These are phyloP conservation scores for Agrenia bidenticulata DNA, from an alignment of 2,888 invertebrate species.

Conservation along the genomic window DNA sequence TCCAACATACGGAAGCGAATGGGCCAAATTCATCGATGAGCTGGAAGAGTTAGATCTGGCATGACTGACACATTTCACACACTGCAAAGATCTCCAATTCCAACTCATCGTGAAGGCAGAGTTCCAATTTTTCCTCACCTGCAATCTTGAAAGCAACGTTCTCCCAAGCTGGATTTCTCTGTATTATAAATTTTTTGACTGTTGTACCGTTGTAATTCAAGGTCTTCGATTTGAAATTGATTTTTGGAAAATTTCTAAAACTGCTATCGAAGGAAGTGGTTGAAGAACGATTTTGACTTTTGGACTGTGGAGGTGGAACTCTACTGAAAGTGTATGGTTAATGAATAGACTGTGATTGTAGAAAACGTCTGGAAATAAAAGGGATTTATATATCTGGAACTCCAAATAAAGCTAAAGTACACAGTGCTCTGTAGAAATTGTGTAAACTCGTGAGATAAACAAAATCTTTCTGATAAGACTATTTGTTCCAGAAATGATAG, in stretches of 20 bases:
- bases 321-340: no score
- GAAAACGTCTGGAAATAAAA: no score
- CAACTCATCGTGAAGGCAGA: slow-evolving; percentile 61
- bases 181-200: no score
- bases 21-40: slow-evolving; percentile 58
- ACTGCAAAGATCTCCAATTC: slow-evolving; percentile 68
- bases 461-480: slow-evolving; percentile 31
- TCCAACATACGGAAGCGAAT: neutral
- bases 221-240: no score
- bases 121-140: neutral
- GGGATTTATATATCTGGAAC: slow-evolving; percentile 6
- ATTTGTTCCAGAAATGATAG: slow-evolving; percentile 25
- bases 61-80: slow-evolving; percentile 54
- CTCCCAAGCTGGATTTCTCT: no score
- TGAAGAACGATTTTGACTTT: no score
- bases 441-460: slow-evolving; percentile 32
- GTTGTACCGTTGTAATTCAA: no score
- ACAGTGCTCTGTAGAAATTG: slow-evolving; percentile 27
- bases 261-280: no score
- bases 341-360: no score
- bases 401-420: slow-evolving; percentile 34
- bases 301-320: no score
- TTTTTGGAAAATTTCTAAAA: no score
- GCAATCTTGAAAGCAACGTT: neutral
- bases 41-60: slow-evolving; percentile 78